A percentile compares a stretch with the other conserved stretches of the same genome.
phyloP scores from a whole-genome alignment of 2,888 invertebrate genomes.

The Eilema caniola region DNA sequence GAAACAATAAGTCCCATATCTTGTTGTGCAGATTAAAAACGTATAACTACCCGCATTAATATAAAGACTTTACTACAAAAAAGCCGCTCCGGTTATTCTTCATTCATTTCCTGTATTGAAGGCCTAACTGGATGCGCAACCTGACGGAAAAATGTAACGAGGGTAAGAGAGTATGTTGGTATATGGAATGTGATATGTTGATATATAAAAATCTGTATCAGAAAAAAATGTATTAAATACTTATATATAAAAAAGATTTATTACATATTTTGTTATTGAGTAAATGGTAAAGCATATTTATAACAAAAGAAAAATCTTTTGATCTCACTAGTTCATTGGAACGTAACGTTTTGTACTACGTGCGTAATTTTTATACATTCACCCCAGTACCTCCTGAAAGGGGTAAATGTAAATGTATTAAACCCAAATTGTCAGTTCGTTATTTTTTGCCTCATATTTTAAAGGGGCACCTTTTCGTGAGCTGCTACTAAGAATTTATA shows the following conservation, averaged over 20 bases:
- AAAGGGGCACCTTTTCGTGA: not conserved
- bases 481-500: not conserved
- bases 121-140: slow-evolving; percentile 69
- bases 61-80: not conserved
- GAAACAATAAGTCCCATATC: slow-evolving; percentile 8
- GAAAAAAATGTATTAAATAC: too few species aligned
- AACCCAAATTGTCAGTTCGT: not conserved
- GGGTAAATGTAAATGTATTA: not conserved
- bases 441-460: not conserved
- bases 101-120: not conserved
- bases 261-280: slow-evolving; percentile 2
- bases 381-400: not conserved
- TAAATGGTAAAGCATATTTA: not conserved
- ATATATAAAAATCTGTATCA: not conserved
- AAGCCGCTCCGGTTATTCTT: not conserved
- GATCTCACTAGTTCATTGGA: not conserved
- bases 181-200: slow-evolving; percentile 8
- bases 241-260: not conserved
- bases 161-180: slow-evolving; percentile 41
- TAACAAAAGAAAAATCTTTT: not conserved
- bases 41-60: not conserved
- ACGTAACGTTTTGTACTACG: not conserved
- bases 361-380: slow-evolving; percentile 1
- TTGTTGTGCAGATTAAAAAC: slow-evolving; percentile 17
- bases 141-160: slow-evolving; percentile 78